phyloP scores from a whole-genome alignment of 92 coral and sea anemone species.

The Siderastrea radians region DNA sequence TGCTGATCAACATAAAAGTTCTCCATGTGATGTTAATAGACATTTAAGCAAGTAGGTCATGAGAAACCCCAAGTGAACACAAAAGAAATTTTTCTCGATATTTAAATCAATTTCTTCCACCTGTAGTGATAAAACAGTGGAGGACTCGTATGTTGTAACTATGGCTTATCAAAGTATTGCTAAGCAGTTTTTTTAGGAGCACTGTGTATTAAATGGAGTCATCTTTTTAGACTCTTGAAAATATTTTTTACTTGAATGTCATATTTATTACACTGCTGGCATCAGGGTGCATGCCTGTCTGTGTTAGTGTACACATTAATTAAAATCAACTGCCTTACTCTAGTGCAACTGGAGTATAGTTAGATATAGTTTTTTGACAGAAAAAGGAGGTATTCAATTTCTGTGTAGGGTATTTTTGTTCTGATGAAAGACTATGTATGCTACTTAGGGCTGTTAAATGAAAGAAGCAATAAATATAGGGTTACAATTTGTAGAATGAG shows the following conservation, averaged over 20 bases:
- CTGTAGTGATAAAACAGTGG: not conserved
- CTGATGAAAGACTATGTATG: not conserved
- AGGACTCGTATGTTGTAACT: not conserved
- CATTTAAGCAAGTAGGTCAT: no score
- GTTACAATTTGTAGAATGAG: slow-evolving; percentile 1
- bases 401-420: slow-evolving; percentile 21
- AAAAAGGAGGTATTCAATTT: not conserved
- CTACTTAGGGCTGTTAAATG: slow-evolving; percentile 18
- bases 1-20: no score
- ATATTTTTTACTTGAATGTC: slow-evolving; percentile 13
- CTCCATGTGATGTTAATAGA: no score
- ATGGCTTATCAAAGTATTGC: not conserved
- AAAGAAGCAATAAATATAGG: slow-evolving; percentile 4
- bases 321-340: not conserved
- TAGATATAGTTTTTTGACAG: not conserved
- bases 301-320: slow-evolving; percentile 9
- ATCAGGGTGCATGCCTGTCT: not conserved
- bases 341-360: not conserved
- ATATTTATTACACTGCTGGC: slow-evolving; percentile 42
- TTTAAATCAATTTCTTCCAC: not conserved
- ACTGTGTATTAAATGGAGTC: not conserved
- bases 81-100: no score
- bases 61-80: no score
- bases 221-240: slow-evolving; percentile 20
- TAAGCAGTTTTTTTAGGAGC: not conserved